These are phyloP conservation scores for Drosophila chauvacae DNA, from an alignment of 1,140 invertebrate species.

Conservation along the genomic window DNA sequence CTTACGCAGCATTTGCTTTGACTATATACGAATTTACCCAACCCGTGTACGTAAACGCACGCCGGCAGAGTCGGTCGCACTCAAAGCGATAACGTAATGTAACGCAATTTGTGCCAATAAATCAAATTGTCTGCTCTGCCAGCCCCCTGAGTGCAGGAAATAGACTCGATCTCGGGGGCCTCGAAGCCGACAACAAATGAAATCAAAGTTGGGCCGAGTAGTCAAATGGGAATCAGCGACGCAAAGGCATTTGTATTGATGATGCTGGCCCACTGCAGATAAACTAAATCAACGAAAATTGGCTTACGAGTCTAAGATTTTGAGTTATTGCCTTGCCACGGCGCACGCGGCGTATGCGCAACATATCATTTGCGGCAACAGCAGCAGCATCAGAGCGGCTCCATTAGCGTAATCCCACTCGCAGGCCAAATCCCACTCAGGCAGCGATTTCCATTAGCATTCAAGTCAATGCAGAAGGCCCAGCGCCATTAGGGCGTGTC, in stretches of 20 bases:
- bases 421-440: conserved; percentile 47
- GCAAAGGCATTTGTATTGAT: conserved; percentile 75
- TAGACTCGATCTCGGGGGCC: conserved; percentile 36
- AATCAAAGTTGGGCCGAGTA: conserved; percentile 60
- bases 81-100: conserved; percentile 79
- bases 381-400: conserved; percentile 13
- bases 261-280: conserved; percentile 64
- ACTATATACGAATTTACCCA: neutral
- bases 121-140: conserved; percentile 73
- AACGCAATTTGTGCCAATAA: conserved; percentile 80
- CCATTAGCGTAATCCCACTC: conserved; percentile 33
- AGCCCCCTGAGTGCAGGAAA: conserved; percentile 12
- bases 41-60: conserved; percentile 16
- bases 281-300: conserved; percentile 83
- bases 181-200: conserved; percentile 63
- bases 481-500: conserved; percentile 37
- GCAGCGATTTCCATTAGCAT: conserved; percentile 51
- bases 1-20: conserved; percentile 23
- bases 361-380: conserved; percentile 61
- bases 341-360: conserved; percentile 68
- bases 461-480: conserved; percentile 54
- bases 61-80: conserved; percentile 40
- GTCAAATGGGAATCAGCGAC: conserved; percentile 68
- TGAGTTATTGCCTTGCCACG: conserved; percentile 65
- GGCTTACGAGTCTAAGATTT: conserved; percentile 75